Percentiles rank a stretch among this genome's conserved stretches.
These are phyloP conservation scores for Cladorhizidae sp. DNA, from an alignment of 37 sponge, comb jelly and placozoan species.

Conservation along the genomic window DNA sequence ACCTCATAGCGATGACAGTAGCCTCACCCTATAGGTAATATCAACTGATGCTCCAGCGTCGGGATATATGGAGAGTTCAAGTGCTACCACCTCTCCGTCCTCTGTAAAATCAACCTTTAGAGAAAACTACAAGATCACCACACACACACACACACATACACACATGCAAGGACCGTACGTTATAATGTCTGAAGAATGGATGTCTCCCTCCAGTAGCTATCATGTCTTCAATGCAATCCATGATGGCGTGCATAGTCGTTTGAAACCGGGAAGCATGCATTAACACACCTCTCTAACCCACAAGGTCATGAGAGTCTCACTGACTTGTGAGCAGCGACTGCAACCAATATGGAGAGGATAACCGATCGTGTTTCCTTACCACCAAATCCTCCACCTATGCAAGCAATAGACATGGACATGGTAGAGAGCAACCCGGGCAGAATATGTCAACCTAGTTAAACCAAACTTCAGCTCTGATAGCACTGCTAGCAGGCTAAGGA, in stretches of 20 bases:
- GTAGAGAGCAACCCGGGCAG: too few relatives aligned
- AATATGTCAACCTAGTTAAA: too few relatives aligned
- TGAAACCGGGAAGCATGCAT: constrained; percentile 12
- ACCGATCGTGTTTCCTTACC: constrained; percentile 78
- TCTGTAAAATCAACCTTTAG: constrained; percentile 72
- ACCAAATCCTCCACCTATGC: constrained; percentile 89
- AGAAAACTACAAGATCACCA: neutral
- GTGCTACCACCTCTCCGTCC: constrained; percentile 66
- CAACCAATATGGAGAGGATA: constrained; percentile 52
- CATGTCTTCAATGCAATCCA: constrained; percentile 93
- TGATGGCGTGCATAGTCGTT: constrained; percentile 63
- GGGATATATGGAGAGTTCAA: constrained; percentile 62
- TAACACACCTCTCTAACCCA: neutral
- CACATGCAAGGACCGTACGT: constrained; percentile 63
- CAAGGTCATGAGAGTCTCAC: neutral
- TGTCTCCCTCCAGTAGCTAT: constrained; percentile 73
- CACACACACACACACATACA: too few relatives aligned
- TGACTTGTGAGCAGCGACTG: constrained; percentile 88
- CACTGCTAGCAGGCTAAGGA: too few relatives aligned
- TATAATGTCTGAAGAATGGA: constrained; percentile 79
- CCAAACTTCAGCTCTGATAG: too few relatives aligned
- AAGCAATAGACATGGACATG: too few relatives aligned
- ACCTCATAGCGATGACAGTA: constrained; percentile 15
- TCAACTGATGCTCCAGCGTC: constrained; percentile 79
- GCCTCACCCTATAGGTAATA: constrained; percentile 57